These are phyloP conservation scores for Plotosus lineatus DNA, from an alignment of 2,113 vertebrate species.

Conservation along the genomic window DNA sequence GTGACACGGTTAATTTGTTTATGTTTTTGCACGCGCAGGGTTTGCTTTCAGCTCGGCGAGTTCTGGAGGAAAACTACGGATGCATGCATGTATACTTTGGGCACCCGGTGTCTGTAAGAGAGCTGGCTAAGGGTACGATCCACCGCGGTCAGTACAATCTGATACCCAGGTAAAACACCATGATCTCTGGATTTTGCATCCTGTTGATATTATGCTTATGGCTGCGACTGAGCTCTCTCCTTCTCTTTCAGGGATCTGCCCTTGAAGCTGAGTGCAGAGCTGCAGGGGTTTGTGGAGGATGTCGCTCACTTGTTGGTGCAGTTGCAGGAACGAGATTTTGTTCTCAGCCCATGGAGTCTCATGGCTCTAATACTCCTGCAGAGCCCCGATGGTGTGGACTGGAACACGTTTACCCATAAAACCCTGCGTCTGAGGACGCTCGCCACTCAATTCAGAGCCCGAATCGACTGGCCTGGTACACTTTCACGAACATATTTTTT, in stretches of 20 bases:
- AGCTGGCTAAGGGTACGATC: constrained; percentile 82
- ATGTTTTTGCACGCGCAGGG: constrained; percentile 79
- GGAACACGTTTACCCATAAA: constrained; percentile 75
- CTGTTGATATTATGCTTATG: neutral
- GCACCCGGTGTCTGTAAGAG: constrained; percentile 83
- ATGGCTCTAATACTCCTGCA: constrained; percentile 83
- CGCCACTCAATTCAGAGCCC: constrained; percentile 79
- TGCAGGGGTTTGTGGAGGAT: constrained; percentile 78
- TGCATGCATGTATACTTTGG: constrained; percentile 86
- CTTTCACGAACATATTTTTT: neutral
- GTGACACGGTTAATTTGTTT: neutral
- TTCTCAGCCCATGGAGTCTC: constrained; percentile 84
- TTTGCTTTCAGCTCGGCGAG: constrained; percentile 86
- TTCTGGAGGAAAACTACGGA: constrained; percentile 89
- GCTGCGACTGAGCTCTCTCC: neutral
- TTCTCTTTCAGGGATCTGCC: constrained; percentile 79
- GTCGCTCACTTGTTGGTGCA: constrained; percentile 83
- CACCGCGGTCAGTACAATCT: constrained; percentile 80
- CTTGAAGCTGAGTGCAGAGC: constrained; percentile 77
- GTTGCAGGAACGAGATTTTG: constrained; percentile 82
- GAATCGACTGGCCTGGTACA: constrained; percentile 84
- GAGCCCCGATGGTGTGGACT: constrained; percentile 74
- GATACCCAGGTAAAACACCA: constrained; percentile 81
- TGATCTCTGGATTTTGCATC: neutral
- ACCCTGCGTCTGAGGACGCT: constrained; percentile 85